These are phyloP conservation scores for Coleophora flavipennella DNA, from an alignment of 2,888 invertebrate genomes.

Conservation along the genomic window DNA sequence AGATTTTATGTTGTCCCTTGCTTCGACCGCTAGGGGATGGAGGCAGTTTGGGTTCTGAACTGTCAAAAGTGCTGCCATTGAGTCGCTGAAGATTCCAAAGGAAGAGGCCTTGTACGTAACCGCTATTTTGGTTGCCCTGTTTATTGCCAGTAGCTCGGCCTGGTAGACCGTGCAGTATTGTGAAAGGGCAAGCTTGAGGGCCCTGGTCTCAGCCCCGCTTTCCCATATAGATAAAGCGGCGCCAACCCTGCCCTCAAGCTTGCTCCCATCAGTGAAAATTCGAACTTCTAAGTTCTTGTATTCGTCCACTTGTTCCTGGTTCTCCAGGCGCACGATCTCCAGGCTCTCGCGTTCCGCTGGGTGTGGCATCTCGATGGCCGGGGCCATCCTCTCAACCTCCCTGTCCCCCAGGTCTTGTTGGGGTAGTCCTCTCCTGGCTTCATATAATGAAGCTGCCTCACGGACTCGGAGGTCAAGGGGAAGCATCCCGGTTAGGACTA, in stretches of 20 bases:
- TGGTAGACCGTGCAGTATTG: slow-evolving; percentile 6
- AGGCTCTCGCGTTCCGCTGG: neutral
- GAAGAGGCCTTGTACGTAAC: too few species aligned
- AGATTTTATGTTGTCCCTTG: slow-evolving; percentile 3
- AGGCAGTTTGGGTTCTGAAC: slow-evolving; percentile 6
- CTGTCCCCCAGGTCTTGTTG: neutral
- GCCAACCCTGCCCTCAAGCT: slow-evolving; percentile 1
- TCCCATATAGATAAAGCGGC: slow-evolving; percentile 4
- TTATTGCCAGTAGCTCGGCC: slow-evolving; percentile 6
- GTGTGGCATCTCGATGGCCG: too few species aligned
- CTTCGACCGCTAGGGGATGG: slow-evolving; percentile 6
- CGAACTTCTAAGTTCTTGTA: neutral
- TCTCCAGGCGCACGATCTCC: neutral
- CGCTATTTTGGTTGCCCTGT: too few species aligned
- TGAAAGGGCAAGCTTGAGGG: slow-evolving; percentile 6
- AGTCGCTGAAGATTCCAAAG: too few species aligned
- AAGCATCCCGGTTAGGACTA: slow-evolving; percentile 8
- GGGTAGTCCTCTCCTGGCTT: neutral
- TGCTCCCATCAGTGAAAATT: neutral
- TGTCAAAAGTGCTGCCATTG: too few species aligned
- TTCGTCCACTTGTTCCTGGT: neutral
- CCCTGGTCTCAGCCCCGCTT: slow-evolving; percentile 4
- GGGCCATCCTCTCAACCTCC: neutral
- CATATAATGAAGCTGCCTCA: neutral
- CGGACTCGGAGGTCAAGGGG: slow-evolving; percentile 8